These are phyloP conservation scores for Penaeus indicus DNA, from an alignment of 1,140 invertebrate species.

Conservation along the genomic window DNA sequence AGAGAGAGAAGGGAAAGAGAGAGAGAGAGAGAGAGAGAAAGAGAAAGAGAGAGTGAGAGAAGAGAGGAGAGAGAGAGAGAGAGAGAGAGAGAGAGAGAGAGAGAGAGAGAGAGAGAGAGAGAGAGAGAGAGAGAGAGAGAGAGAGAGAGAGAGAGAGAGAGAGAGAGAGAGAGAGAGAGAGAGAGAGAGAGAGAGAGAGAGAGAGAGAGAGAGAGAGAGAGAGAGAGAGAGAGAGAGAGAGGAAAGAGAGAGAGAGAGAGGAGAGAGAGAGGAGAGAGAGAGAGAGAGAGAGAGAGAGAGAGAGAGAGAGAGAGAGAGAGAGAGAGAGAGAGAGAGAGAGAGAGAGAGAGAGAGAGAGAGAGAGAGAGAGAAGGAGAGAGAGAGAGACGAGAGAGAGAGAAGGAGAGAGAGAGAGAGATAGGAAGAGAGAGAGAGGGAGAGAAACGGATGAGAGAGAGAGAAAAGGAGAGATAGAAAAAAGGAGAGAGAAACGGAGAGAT, in stretches of 20 bases:
- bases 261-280: not conserved
- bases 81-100: not conserved
- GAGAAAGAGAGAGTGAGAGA: conserved; percentile 35
- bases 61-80: not conserved
- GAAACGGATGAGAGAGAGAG: not conserved
- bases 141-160: not conserved
- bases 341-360: no score
- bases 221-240: not conserved
- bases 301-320: not conserved
- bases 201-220: no score
- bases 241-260: not conserved
- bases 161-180: not conserved
- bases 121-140: not conserved
- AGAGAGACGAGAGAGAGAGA: not conserved
- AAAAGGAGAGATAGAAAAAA: not conserved
- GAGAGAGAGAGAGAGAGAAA: not conserved
- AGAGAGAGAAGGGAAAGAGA: conserved; percentile 16
- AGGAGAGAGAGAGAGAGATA: not conserved
- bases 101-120: not conserved
- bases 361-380: not conserved
- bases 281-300: not conserved
- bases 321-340: not conserved
- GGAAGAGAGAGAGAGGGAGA: not conserved
- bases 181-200: no score
- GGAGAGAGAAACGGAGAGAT: not conserved